Base-by-base conservation (phyloP, 2,888 invertebrate genomes). In the Argyresthia albistria region DNA sequence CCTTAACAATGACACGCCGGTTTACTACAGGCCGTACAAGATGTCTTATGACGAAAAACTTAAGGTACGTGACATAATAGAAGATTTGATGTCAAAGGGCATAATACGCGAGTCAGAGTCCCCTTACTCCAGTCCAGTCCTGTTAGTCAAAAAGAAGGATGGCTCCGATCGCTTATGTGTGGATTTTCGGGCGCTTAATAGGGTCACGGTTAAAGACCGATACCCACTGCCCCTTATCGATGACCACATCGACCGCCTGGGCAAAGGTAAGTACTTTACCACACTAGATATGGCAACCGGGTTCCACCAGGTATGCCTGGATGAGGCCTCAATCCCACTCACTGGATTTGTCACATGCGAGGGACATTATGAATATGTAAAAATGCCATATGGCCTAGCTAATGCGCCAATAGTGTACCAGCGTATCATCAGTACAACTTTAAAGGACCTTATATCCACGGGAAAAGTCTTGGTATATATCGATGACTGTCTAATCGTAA, bases 121-220 rank as follows among this genome's bases (percentile, higher is more conserved):
- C 14, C 14, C n/a, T n/a, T 47, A 47, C 15, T n/a, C 47, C 35
- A 47, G 47, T 35, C 47, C 47, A 10, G 15, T 60, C 1, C 42
- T 62, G 0, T 43, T 60, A 9, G 60, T 62, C 8, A 62, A 60
- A n/a, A 62, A 62, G 42, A 58, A 54, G 35, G 54, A 58, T 10
- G 59, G 59, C 2, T 39, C 53, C 0, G 58, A 58, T 43, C 36
- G 56, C n/a, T n/a, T n/a, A n/a, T n/a, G n/a, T 10, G 47, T 60
- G 51, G 11, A 8, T n/a, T 11, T 25, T 25, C 25, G 25, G 25
- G 25, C 25, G 25, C 25, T 25, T 25, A 25, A 25, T 6, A 25
- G 25, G 25, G 6, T 25, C 25, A 25, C 25, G 25, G 25, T 25
- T 4, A 25, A 25, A 25, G 25, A 25, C 25, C 25, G 25, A 25